Conservation (phyloP, 2,888 invertebrate genomes). For the Polydrusus tereticollis region DNA sequence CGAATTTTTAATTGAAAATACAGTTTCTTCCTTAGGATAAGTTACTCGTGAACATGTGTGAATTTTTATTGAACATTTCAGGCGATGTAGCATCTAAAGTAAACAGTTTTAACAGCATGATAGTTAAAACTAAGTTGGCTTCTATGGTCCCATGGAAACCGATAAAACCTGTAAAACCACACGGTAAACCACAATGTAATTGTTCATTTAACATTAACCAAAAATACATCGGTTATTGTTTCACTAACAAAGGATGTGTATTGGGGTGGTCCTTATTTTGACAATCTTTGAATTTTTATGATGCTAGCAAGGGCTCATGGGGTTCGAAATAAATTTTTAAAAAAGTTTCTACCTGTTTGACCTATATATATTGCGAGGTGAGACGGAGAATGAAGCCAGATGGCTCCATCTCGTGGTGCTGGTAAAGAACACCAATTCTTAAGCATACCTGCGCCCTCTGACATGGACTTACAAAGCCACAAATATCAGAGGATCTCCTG, state of each 20-base stretch:
- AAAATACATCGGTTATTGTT: conserved; percentile 5
- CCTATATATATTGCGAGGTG: no score
- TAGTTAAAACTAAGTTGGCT: conserved; percentile 64
- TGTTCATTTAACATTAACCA: conserved; percentile 15
- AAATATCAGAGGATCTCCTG: no score
- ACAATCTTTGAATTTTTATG: no score
- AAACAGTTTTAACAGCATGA: conserved; percentile 75
- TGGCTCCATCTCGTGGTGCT: no score
- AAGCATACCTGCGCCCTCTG: no score
- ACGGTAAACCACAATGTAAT: conserved; percentile 45
- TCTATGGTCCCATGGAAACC: conserved; percentile 60
- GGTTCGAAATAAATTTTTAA: no score
- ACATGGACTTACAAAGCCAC: no score
- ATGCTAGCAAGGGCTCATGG: no score
- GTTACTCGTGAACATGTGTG: not conserved
- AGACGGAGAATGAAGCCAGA: no score
- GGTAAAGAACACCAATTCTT: no score
- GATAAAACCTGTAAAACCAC: conserved; percentile 68
- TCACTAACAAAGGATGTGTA: not conserved
- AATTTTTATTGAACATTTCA: conserved; percentile 23
- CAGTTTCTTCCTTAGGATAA: not conserved
- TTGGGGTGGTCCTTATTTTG: no score
- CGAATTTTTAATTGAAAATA: not conserved
- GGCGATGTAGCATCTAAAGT: conserved; percentile 77
- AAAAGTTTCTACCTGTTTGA: no score